Evolutionary conservation across 2,797 vertebrate species (phyloP).

Genomic region (Artibeus lituratus): DNA sequence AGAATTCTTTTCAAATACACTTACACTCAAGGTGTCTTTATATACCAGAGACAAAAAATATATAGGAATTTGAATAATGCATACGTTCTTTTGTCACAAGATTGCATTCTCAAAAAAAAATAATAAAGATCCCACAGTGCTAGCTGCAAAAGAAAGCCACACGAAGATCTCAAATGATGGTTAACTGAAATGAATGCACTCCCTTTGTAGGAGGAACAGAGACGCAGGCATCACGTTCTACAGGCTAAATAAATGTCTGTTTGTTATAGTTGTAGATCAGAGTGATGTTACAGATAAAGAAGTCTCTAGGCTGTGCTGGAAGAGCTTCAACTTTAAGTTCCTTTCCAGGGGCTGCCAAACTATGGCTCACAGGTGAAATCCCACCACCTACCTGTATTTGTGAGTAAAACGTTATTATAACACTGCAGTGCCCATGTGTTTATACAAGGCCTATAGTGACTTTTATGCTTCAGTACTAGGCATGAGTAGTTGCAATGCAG

Average conservation of each 20-base stretch:
- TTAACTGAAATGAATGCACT: not conserved
- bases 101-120: slow-evolving; percentile 58
- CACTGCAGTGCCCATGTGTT: not conserved
- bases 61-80: slow-evolving; percentile 49
- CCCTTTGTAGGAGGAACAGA: not conserved
- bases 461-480: not conserved
- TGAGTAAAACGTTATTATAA: slow-evolving; percentile 20
- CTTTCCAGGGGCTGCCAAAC: not conserved
- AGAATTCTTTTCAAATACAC: slow-evolving; percentile 46
- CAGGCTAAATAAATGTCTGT: slow-evolving; percentile 25
- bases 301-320: not conserved
- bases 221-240: not conserved
- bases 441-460: not conserved
- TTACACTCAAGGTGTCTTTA: slow-evolving; percentile 61
- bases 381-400: not conserved
- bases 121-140: slow-evolving; percentile 46
- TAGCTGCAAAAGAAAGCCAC: slow-evolving; percentile 4
- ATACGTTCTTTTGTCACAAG: slow-evolving; percentile 51
- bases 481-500: not conserved
- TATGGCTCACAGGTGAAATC: not conserved
- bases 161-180: slow-evolving; percentile 19
- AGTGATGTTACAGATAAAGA: not conserved
- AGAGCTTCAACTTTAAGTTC: not conserved
- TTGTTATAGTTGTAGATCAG: slow-evolving; percentile 42
- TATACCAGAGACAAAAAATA: slow-evolving; percentile 43